Conservation (phyloP, 2,113 vertebrate genomes). For the Halcyon senegalensis region DNA sequence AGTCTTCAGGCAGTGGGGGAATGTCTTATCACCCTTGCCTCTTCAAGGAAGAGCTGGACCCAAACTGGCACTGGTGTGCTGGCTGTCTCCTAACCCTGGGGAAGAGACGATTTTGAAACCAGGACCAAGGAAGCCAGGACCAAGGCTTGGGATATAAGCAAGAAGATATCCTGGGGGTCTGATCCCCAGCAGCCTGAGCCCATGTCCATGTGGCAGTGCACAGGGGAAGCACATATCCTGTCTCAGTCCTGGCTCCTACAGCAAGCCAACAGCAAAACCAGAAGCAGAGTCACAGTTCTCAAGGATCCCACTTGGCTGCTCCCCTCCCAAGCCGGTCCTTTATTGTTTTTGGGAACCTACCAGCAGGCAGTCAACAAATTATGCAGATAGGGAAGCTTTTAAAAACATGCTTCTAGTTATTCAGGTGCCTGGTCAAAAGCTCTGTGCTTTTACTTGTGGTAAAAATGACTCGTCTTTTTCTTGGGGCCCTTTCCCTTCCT, state of each 20-base stretch:
- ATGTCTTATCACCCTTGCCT: background rate
- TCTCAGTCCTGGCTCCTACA: background rate
- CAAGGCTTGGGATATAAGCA: background rate
- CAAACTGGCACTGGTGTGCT: background rate
- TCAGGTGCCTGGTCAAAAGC: background rate
- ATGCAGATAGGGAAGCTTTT: background rate
- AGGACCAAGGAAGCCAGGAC: background rate
- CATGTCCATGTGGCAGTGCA: fast-evolving
- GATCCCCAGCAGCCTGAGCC: background rate
- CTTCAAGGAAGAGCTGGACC: background rate
- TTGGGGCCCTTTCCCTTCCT: background rate
- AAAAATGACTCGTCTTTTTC: background rate
- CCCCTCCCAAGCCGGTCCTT: background rate
- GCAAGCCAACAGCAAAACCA: background rate
- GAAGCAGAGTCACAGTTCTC: background rate
- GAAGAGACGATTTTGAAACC: background rate
- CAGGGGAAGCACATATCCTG: background rate
- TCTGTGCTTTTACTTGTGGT: background rate
- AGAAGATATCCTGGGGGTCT: background rate
- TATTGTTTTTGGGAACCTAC: conserved; percentile 8
- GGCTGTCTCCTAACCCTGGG: background rate
- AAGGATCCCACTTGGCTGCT: background rate
- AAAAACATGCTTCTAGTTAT: conserved; percentile 8
- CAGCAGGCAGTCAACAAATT: background rate
- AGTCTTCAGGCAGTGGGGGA: background rate